A percentile compares a stretch with the other conserved stretches of the same genome.
These are phyloP conservation scores for Tichodroma muraria DNA, from an alignment of 2,113 vertebrate genomes.

Conservation along the genomic window DNA sequence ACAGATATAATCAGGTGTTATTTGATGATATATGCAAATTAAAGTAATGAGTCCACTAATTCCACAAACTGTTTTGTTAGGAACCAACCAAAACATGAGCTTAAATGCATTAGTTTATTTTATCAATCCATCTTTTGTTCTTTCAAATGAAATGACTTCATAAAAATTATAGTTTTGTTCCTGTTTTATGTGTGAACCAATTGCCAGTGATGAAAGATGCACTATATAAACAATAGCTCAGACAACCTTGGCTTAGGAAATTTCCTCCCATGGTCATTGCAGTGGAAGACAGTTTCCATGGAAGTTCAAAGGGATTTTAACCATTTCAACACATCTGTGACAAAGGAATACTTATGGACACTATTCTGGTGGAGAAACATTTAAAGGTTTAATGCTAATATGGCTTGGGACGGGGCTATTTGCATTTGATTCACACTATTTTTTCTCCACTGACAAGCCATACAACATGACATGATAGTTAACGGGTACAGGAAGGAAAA, in stretches of 20 bases:
- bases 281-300: slow-evolving; percentile 84
- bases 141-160: slow-evolving; percentile 58
- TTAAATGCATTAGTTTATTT: slow-evolving; percentile 61
- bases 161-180: slow-evolving; percentile 53
- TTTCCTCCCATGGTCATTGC: slow-evolving; percentile 74
- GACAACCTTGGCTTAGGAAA: slow-evolving; percentile 66
- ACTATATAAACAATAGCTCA: slow-evolving; percentile 52
- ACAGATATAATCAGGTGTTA: slow-evolving; percentile 78
- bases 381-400: slow-evolving; percentile 53
- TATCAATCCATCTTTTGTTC: slow-evolving; percentile 64
- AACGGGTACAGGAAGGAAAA: slow-evolving; percentile 66
- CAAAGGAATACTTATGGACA: slow-evolving; percentile 41
- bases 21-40: slow-evolving; percentile 67
- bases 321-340: slow-evolving; percentile 58
- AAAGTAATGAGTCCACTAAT: slow-evolving; percentile 71
- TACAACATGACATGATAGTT: slow-evolving; percentile 60
- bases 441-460: slow-evolving; percentile 57
- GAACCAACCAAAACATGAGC: slow-evolving; percentile 66
- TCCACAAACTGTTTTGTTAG: slow-evolving; percentile 66
- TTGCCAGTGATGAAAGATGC: slow-evolving; percentile 52
- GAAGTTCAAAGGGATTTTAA: slow-evolving; percentile 77
- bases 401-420: slow-evolving; percentile 42
- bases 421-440: slow-evolving; percentile 23
- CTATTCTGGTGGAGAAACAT: slow-evolving; percentile 48
- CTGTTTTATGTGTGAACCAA: slow-evolving; percentile 58